phyloP scores from a whole-genome alignment of 2,113 vertebrate genomes.

The Trematocara stigmaticum region DNA sequence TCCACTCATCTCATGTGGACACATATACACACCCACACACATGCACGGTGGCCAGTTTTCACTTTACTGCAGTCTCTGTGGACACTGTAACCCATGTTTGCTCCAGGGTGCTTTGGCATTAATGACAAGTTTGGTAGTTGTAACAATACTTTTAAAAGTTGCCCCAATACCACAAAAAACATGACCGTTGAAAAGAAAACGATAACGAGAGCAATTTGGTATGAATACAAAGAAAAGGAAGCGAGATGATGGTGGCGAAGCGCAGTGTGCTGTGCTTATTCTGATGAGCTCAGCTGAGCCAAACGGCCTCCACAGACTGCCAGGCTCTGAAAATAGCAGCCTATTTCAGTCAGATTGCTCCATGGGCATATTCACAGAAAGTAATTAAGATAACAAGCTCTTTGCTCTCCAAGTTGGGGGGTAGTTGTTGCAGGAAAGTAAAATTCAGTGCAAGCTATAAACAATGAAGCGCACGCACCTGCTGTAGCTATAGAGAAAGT shows the following conservation, averaged over 20 bases:
- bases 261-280: constrained; percentile 18
- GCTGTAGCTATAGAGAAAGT: not conserved
- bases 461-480: constrained; percentile 23
- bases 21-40: not conserved
- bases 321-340: constrained; percentile 54
- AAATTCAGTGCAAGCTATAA: constrained; percentile 11
- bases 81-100: not conserved
- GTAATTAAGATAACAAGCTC: constrained; percentile 63
- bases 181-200: not conserved
- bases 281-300: constrained; percentile 58
- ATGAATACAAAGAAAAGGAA: constrained; percentile 12
- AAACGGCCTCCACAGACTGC: constrained; percentile 35
- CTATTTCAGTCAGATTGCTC: constrained; percentile 44
- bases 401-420: constrained; percentile 20
- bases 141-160: not conserved
- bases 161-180: not conserved
- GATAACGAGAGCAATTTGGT: not conserved
- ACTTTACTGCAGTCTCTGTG: not conserved
- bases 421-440: constrained; percentile 30
- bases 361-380: constrained; percentile 42
- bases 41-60: not conserved
- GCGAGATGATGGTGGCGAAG: not conserved
- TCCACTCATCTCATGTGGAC: not conserved
- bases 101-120: not conserved
- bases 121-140: not conserved